Evolutionary conservation across 1,140 invertebrate genomes (phyloP), one percentile per base, ranked within the genome.

Genomic region (Drosophila elegans): DNA sequence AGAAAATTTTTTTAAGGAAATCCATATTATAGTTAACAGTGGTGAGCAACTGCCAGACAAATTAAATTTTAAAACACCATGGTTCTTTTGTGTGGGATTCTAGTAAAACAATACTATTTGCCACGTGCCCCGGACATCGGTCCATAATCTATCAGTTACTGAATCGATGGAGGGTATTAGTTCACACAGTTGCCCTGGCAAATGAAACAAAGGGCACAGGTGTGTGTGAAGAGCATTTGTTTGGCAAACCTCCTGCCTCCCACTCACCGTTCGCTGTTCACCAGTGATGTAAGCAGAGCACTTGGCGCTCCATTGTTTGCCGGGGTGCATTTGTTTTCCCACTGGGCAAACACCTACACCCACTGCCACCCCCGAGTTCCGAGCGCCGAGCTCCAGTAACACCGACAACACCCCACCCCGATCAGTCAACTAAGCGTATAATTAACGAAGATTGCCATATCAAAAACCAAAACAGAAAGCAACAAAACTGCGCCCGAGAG

Each of bases 361-460:
- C 32, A 7, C 29, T 3, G 41, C 16, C 51, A 25, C 42, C 56
- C 56, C n/a, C 42, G 3, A 5, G 10, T 21, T 21, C 16, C 16
- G 16, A 21, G 16, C 16, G 16, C 16, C 16, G 9, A 3, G 21
- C 32, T 21, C 12, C 39, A 5, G 12, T 13, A 42, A 42, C 7
- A 13, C 16, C n/a, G 36, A 57, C 57, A 42, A 55, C 67, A 77
- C 45, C 36, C 25, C 66, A 25, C 32, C 51, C 21, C 64, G 67
- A 71, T 71, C 67, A 71, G 67, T 57, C 36, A 71, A 72, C 78
- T 66, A 52, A 74, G 73, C 74, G 53, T 84, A 89, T 89, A 89
- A 89, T 89, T 89, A 83, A 84, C 73, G 51, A 78, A 64, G 74
- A 64, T 73, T 84, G 77, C 48, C 74, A 73, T 75, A 81, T 71